A percentile compares a stretch with the other conserved stretches of the same genome.
phyloP scores from a whole-genome alignment of 2,888 invertebrate species.

The Coleophora flavipennella region DNA sequence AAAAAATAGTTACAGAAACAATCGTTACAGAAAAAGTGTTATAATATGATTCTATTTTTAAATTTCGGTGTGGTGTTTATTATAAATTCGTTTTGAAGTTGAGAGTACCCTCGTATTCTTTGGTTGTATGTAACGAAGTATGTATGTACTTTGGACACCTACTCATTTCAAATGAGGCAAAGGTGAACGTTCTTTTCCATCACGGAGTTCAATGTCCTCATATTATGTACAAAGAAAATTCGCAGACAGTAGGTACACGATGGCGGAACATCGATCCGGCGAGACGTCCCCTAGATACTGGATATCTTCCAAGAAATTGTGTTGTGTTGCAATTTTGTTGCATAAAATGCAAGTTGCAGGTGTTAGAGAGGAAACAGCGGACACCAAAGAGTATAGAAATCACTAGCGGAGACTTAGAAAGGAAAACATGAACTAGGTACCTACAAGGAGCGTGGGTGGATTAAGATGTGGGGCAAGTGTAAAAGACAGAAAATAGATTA shows the following conservation, averaged over 20 bases:
- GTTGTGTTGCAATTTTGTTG: slow-evolving; percentile 8
- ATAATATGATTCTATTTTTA: no score
- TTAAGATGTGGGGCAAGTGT: slow-evolving; percentile 6
- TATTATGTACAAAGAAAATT: slow-evolving; percentile 3
- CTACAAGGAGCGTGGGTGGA: slow-evolving; percentile 13
- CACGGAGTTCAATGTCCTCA: no score
- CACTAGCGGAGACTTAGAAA: slow-evolving; percentile 7
- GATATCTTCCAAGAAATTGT: slow-evolving; percentile 4
- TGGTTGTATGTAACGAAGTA: no score
- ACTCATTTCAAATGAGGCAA: no score
- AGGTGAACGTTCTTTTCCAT: no score
- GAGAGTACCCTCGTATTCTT: no score
- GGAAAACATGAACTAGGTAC: slow-evolving; percentile 15
- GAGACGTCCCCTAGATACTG: slow-evolving; percentile 6
- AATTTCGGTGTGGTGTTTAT: no score
- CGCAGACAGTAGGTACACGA: slow-evolving; percentile 14
- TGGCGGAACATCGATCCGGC: slow-evolving; percentile 18
- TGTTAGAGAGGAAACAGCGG: neutral
- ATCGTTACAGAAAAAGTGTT: no score
- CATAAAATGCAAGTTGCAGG: slow-evolving; percentile 3
- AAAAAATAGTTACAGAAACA: no score
- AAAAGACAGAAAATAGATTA: neutral
- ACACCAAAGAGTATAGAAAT: neutral
- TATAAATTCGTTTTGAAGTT: no score
- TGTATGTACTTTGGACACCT: no score